phyloP scores from a whole-genome alignment of 2,797 vertebrate genomes.

The Ctenochaetus hawaiiensis region DNA sequence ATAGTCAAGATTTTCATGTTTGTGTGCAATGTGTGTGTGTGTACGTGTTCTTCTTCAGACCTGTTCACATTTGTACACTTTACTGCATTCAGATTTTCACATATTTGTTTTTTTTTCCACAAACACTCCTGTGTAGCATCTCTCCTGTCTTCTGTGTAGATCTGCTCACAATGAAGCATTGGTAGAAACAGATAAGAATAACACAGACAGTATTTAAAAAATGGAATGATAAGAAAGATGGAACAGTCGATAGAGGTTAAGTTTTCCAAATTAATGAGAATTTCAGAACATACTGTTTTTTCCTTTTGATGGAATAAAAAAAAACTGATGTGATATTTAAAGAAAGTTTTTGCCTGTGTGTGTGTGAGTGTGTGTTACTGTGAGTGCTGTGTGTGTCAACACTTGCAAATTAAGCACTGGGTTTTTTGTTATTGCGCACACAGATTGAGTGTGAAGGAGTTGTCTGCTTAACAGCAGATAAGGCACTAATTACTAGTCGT shows the following conservation, averaged over 20 bases:
- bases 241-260: not conserved
- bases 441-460: conserved; percentile 54
- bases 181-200: conserved; percentile 4
- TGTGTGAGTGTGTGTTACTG: not conserved
- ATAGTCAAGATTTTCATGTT: conserved; percentile 26
- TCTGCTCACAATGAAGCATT: conserved; percentile 14
- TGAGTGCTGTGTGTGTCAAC: not conserved
- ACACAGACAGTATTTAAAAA: not conserved
- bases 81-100: not conserved
- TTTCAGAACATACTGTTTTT: not conserved
- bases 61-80: not conserved
- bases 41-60: conserved; percentile 10
- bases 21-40: not conserved
- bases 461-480: conserved; percentile 62
- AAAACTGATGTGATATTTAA: not conserved
- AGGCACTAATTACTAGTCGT: conserved; percentile 69
- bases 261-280: not conserved
- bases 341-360: not conserved
- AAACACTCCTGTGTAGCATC: conserved; percentile 23
- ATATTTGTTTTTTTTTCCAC: conserved; percentile 28
- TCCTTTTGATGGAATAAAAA: conserved; percentile 1
- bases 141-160: conserved; percentile 18
- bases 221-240: not conserved
- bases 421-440: conserved; percentile 36
- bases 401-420: conserved; percentile 27